Conservation (phyloP, 2,113 vertebrate species). For the Dipodomys spectabilis region DNA sequence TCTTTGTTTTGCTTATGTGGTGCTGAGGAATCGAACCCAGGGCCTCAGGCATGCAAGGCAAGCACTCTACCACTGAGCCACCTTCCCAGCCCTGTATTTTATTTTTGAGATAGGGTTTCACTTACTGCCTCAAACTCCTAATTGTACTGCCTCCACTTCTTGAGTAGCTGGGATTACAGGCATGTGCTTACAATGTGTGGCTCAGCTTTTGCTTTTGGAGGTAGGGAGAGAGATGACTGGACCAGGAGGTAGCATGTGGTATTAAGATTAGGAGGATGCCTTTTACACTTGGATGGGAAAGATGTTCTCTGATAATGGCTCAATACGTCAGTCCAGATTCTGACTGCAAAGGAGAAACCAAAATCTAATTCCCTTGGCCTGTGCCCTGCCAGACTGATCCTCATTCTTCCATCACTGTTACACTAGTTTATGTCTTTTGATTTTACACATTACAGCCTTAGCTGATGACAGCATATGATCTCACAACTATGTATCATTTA, state of each 20-base stretch:
- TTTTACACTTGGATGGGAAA: background rate
- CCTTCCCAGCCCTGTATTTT: too few relatives aligned
- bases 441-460: slow-evolving; percentile 38
- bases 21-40: too few relatives aligned
- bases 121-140: too few relatives aligned
- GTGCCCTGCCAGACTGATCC: background rate
- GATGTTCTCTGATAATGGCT: slow-evolving; percentile 40
- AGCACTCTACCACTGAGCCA: too few relatives aligned
- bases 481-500: slow-evolving; percentile 54
- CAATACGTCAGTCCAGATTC: slow-evolving; percentile 26
- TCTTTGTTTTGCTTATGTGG: too few relatives aligned
- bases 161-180: too few relatives aligned
- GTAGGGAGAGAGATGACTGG: background rate
- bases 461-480: slow-evolving; percentile 1
- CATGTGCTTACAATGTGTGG: too few relatives aligned
- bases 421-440: background rate
- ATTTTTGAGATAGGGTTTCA: too few relatives aligned
- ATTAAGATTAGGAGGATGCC: background rate
- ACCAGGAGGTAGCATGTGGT: background rate
- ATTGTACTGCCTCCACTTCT: too few relatives aligned
- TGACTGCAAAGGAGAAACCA: slow-evolving; percentile 6
- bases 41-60: too few relatives aligned
- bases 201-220: slow-evolving; percentile 49
- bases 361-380: background rate
- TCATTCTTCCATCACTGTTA: background rate